Conservation (phyloP, 2,797 vertebrate species). For the Merluccius polli region DNA sequence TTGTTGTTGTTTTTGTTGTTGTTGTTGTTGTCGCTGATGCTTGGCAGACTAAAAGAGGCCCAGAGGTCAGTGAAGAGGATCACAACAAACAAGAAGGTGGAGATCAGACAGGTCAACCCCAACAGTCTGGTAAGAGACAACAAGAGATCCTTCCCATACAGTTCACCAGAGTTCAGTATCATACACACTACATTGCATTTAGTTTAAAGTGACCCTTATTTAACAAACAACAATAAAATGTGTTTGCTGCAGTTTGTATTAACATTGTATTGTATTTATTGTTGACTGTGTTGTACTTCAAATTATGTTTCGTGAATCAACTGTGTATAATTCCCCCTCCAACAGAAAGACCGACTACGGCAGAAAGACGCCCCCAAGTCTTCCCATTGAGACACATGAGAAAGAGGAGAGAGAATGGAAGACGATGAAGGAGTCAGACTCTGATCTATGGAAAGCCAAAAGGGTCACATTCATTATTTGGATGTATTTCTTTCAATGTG, state of each 20-base stretch:
- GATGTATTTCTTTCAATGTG: background rate
- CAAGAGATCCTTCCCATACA: background rate
- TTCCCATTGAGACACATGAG: conserved; percentile 61
- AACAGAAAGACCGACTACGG: conserved; percentile 90
- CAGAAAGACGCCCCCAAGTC: conserved; percentile 87
- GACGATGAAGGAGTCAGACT: background rate
- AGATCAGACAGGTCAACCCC: conserved; percentile 87
- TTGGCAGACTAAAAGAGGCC: conserved; percentile 84
- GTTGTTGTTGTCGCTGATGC: too few species aligned
- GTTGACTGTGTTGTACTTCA: background rate
- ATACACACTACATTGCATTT: background rate
- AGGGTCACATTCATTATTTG: background rate
- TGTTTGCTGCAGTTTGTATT: background rate
- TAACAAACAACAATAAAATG: background rate
- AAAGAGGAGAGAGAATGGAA: background rate
- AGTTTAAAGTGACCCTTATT: background rate
- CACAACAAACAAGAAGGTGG: conserved; percentile 92
- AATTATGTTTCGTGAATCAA: background rate
- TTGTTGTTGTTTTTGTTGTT: background rate
- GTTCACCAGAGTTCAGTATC: background rate
- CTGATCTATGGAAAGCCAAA: background rate
- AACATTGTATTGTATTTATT: background rate
- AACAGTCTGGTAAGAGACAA: conserved; percentile 85
- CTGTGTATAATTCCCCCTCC: conserved; percentile 9
- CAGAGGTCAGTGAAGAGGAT: conserved; percentile 86